Percentiles rank a stretch among this genome's conserved stretches.
Conservation (phyloP, 2,113 vertebrate genomes). For the Hyperoodon ampullatus region DNA sequence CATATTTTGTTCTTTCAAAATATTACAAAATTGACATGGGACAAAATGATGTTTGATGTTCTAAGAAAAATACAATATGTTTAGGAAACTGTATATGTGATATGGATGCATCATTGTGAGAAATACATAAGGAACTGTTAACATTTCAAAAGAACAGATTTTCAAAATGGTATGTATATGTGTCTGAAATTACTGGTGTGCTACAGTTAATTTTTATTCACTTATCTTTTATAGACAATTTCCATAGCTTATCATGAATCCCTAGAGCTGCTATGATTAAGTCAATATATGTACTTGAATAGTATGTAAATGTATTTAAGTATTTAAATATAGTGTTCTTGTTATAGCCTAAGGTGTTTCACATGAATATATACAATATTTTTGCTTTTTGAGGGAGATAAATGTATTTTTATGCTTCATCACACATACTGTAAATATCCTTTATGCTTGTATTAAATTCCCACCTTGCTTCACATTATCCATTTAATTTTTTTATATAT, state of each 20-base stretch:
- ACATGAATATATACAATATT: not conserved
- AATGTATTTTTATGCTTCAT: slow-evolving; percentile 62
- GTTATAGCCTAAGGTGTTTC: slow-evolving; percentile 6
- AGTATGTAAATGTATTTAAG: slow-evolving; percentile 27
- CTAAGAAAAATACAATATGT: slow-evolving; percentile 59
- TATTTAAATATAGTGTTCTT: slow-evolving; percentile 13
- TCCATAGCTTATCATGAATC: slow-evolving; percentile 50
- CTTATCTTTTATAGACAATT: slow-evolving; percentile 25
- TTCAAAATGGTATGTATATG: not conserved
- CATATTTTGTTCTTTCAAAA: slow-evolving; percentile 73
- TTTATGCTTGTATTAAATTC: not conserved
- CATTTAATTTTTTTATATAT: slow-evolving; percentile 27
- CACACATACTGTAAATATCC: slow-evolving; percentile 30
- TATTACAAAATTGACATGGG: slow-evolving; percentile 65
- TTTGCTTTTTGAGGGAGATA: slow-evolving; percentile 25
- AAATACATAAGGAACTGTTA: not conserved
- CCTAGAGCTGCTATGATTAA: slow-evolving; percentile 40
- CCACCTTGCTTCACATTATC: slow-evolving; percentile 34
- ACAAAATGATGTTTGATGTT: slow-evolving; percentile 56
- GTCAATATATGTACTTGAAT: slow-evolving; percentile 40
- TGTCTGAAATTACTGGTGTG: not conserved
- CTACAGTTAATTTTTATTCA: slow-evolving; percentile 55
- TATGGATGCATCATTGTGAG: not conserved
- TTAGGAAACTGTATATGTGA: slow-evolving; percentile 27
- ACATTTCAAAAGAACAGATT: not conserved